A percentile compares a stretch with the other conserved stretches of the same genome.
Conservation (phyloP, 2,113 vertebrate genomes). For the Sprattus sprattus region DNA sequence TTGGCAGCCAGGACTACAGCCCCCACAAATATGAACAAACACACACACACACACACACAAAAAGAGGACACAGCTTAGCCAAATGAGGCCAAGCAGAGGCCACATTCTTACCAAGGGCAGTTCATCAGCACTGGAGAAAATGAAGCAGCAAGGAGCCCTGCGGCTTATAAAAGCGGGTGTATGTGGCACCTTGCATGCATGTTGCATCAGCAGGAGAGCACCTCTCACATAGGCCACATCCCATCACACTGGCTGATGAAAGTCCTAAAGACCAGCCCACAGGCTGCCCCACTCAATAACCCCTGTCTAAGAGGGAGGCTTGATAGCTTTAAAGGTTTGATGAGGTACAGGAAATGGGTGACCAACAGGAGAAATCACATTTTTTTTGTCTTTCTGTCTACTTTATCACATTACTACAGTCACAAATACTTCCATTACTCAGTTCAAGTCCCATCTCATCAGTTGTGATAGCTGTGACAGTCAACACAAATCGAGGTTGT, state of each 20-base stretch:
- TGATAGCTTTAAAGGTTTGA: too few relatives aligned
- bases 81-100: not conserved
- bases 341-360: not conserved
- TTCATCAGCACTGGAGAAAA: not conserved
- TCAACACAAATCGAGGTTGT: too few relatives aligned
- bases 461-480: too few relatives aligned
- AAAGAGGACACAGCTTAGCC: not conserved
- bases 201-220: conserved; percentile 56
- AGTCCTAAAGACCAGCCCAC: not conserved
- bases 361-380: not conserved
- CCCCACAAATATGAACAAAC: not conserved
- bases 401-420: not conserved
- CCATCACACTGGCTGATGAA: conserved; percentile 34
- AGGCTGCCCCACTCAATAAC: too few relatives aligned
- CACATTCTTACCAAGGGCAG: not conserved
- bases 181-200: conserved; percentile 36
- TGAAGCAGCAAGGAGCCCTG: not conserved
- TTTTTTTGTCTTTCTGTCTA: not conserved
- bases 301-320: too few relatives aligned
- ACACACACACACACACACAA: not conserved
- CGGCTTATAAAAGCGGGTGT: conserved; percentile 38
- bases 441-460: too few relatives aligned
- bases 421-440: not conserved
- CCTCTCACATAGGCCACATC: conserved; percentile 17
- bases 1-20: not conserved